phyloP scores from a whole-genome alignment of 1,140 invertebrate species.

The Lepidurus couesii region DNA sequence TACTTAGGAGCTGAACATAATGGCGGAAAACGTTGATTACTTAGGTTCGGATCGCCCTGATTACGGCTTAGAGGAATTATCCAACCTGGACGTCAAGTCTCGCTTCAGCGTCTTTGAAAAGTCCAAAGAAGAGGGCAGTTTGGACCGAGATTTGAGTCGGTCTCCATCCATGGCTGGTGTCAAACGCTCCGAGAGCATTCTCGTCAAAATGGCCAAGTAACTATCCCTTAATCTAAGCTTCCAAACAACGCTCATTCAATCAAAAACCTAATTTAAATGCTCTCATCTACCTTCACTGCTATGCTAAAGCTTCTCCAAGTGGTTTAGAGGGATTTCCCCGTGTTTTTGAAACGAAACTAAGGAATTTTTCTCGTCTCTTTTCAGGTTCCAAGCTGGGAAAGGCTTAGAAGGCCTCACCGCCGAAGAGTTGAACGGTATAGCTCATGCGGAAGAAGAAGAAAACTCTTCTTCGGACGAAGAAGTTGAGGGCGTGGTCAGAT shows the following conservation, averaged over 20 bases:
- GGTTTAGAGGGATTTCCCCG: too few relatives aligned
- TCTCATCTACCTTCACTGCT: too few relatives aligned
- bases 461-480: constrained; percentile 35
- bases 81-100: constrained; percentile 74
- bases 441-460: constrained; percentile 32
- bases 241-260: neutral
- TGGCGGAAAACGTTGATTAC: constrained; percentile 37
- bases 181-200: constrained; percentile 66
- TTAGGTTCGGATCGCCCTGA: constrained; percentile 82
- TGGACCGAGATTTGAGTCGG: constrained; percentile 47
- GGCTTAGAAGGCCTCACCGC: constrained; percentile 20
- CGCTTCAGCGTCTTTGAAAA: constrained; percentile 80
- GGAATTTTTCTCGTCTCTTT: neutral
- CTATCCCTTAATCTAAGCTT: constrained; percentile 38
- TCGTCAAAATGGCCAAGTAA: constrained; percentile 73
- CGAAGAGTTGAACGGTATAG: constrained; percentile 27
- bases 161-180: constrained; percentile 58
- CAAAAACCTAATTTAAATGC: neutral
- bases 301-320: too few relatives aligned
- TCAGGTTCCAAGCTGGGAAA: neutral
- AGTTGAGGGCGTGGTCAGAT: constrained; percentile 37
- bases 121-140: constrained; percentile 46
- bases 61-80: constrained; percentile 74
- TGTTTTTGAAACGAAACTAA: too few relatives aligned
- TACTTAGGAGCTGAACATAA: constrained; percentile 5